Evolutionary conservation across 2,888 invertebrate species (phyloP).

Genomic region (Sinodicranocentrus sp.): DNA sequence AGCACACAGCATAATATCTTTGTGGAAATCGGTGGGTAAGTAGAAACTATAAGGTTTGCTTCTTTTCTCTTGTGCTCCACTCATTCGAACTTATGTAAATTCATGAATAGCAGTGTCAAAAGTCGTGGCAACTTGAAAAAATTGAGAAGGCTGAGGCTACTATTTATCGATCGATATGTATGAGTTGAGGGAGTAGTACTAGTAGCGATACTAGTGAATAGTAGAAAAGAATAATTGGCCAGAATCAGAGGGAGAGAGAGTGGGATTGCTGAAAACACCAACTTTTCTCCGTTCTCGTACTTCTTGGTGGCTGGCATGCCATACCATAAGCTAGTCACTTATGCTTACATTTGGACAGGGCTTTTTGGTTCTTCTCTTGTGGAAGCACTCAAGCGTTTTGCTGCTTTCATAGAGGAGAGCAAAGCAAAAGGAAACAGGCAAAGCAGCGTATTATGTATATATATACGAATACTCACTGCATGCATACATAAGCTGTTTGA

Average conservation of each 20-base stretch:
- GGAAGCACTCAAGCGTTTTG: slow-evolving; percentile 68
- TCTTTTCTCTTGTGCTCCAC: slow-evolving; percentile 8
- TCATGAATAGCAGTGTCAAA: slow-evolving; percentile 53
- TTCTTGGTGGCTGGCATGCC: slow-evolving; percentile 60
- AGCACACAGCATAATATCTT: not conserved
- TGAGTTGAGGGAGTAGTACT: slow-evolving; percentile 60
- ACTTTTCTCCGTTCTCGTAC: slow-evolving; percentile 65
- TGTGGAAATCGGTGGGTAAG: not conserved
- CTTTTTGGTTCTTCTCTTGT: slow-evolving; percentile 65
- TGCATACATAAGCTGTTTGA: slow-evolving; percentile 67
- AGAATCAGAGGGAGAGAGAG: slow-evolving; percentile 48
- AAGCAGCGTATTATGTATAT: slow-evolving; percentile 27
- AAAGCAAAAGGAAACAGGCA: slow-evolving; percentile 19
- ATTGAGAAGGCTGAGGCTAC: slow-evolving; percentile 53
- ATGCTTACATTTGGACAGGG: slow-evolving; percentile 67
- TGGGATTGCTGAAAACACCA: slow-evolving; percentile 50
- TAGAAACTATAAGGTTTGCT: not conserved
- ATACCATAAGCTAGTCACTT: slow-evolving; percentile 66
- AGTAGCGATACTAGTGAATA: slow-evolving; percentile 52
- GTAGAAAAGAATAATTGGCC: slow-evolving; percentile 65
- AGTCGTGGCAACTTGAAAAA: slow-evolving; percentile 58
- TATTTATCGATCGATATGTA: slow-evolving; percentile 67
- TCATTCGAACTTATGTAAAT: slow-evolving; percentile 10
- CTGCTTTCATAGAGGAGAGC: slow-evolving; percentile 30
- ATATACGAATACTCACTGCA: slow-evolving; percentile 42